phyloP scores from a whole-genome alignment of 2,113 vertebrate species.

The Cichladusa arquata region DNA sequence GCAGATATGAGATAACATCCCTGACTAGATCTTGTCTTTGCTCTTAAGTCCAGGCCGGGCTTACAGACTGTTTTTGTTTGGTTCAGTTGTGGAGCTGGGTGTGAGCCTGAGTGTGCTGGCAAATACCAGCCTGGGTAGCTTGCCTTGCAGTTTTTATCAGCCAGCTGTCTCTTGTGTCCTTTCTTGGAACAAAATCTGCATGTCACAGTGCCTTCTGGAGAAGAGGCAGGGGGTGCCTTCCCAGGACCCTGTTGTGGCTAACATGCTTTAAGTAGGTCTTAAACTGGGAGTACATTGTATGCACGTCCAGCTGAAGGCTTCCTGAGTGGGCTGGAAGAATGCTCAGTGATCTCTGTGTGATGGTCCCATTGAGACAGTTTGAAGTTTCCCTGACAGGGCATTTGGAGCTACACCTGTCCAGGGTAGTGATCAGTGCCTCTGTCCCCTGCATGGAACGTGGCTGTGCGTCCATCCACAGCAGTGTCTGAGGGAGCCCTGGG shows the following conservation, averaged over 20 bases:
- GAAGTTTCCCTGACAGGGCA: background rate
- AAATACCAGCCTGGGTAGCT: background rate
- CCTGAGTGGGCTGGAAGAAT: background rate
- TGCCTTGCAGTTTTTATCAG: background rate
- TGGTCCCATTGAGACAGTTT: background rate
- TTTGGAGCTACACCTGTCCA: accelerated
- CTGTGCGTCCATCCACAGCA: background rate
- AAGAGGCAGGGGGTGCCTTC: background rate
- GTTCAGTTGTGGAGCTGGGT: background rate
- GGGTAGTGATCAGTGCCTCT: background rate
- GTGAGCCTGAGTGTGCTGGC: background rate
- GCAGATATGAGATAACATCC: accelerated
- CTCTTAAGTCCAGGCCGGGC: background rate
- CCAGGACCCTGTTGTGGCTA: background rate
- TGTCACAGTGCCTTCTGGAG: accelerated
- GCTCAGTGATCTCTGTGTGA: background rate
- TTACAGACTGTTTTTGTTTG: background rate
- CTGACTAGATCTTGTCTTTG: background rate
- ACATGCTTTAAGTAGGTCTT: background rate
- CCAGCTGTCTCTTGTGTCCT: background rate
- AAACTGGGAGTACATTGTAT: background rate
- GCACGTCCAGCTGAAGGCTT: background rate
- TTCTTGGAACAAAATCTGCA: background rate
- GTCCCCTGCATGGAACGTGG: background rate
- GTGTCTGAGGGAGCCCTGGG: background rate